These are phyloP conservation scores for Triplophysa bombifrons DNA, from an alignment of 2,797 vertebrate genomes.

Conservation along the genomic window DNA sequence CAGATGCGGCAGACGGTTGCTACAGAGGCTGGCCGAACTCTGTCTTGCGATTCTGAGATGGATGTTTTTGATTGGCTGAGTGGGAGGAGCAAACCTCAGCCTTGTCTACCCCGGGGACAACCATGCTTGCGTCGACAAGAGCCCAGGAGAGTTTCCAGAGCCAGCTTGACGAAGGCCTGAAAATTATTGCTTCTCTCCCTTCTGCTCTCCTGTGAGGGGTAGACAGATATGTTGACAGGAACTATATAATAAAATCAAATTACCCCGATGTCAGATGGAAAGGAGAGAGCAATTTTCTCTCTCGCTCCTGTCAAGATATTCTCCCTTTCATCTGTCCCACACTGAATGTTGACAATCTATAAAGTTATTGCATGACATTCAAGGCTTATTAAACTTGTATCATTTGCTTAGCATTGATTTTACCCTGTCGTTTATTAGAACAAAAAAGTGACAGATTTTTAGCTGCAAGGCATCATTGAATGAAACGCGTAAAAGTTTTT, in stretches of 20 bases:
- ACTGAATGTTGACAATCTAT: neutral
- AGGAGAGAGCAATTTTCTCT: neutral
- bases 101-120: slow-evolving; percentile 66
- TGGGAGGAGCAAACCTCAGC: slow-evolving; percentile 59
- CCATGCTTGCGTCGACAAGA: slow-evolving; percentile 76
- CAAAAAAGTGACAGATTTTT: neutral
- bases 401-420: neutral
- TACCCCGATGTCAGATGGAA: neutral
- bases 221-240: slow-evolving; percentile 68
- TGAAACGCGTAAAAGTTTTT: neutral
- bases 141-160: slow-evolving; percentile 80
- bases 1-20: slow-evolving; percentile 8
- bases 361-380: neutral
- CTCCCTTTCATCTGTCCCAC: neutral
- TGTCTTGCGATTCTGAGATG: slow-evolving; percentile 14
- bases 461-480: neutral
- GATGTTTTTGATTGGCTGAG: slow-evolving; percentile 17
- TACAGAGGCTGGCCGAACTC: neutral
- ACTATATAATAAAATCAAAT: slow-evolving; percentile 46
- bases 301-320: neutral
- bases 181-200: slow-evolving; percentile 87
- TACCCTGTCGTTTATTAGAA: neutral
- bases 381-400: neutral
- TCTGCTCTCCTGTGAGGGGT: slow-evolving; percentile 80
- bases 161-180: slow-evolving; percentile 82